Base-by-base conservation (phyloP, 2,888 invertebrate species). In the Linnaemya vulpina region DNA sequence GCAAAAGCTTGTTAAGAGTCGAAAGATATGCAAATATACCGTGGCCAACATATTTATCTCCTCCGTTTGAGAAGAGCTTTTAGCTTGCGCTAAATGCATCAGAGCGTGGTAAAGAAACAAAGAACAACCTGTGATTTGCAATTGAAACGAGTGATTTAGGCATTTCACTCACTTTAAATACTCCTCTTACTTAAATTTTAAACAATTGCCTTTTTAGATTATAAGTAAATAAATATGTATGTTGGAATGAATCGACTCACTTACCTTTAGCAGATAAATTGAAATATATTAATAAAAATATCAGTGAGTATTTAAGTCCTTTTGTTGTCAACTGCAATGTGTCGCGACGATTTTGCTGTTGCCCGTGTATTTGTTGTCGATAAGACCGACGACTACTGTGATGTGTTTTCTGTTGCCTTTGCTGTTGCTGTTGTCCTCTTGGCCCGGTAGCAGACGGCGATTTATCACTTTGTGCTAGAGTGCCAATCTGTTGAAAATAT, bases 191-290 rank as follows among this genome's bases (percentile, higher is more conserved):
- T 30, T n/a, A 30, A 30, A 30, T 30, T 5, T 30, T 30, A 30
- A 30, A 5, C 30, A 30, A 30, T 30, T 30, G 2, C 2, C 5
- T 30, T 30, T n/a, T n/a, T n/a, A n/a, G n/a, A n/a, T n/a, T n/a
- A n/a, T n/a, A n/a, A n/a, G n/a, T n/a, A n/a, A n/a, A 5, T 30
- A 30, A 30, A 30, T 30, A 30, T 30, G 30, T 30, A 5, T 30
- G 5, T 30, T 30, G 30, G 30, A 30, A 5, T 30, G 30, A 3
- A 2, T 30, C 30, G 9, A 15, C 30, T 1, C 89, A 91, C 92
- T 92, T 88, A 92, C 92, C 91, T 92, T 91, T 92, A 89, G 92
- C 92, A 91, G 92, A 92, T 89, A 92, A 90, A 90, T 92, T 92
- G 90, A 92, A 92, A 90, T 92, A 92, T 89, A 92, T 92, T 90